Evolutionary conservation across 2,797 vertebrate genomes (phyloP).

Genomic region (Miichthys miiuy): DNA sequence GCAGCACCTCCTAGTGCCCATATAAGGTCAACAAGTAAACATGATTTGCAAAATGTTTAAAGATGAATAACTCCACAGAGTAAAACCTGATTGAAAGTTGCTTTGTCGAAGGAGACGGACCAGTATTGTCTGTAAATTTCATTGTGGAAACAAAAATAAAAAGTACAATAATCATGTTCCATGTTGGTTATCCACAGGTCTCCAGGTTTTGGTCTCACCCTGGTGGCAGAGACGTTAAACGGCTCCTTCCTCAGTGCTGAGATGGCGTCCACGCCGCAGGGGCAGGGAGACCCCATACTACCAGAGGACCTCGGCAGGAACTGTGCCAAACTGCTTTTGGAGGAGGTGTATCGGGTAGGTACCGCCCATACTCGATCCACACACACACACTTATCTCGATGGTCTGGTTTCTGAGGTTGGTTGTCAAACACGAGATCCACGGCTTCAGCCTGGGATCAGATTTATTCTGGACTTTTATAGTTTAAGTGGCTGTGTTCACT

Average conservation of each 20-base stretch:
- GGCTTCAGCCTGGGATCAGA: neutral
- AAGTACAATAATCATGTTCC: too few relatives aligned
- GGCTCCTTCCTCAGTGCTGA: constrained; percentile 93
- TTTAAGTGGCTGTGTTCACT: neutral
- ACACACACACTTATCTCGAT: too few relatives aligned
- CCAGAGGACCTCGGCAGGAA: constrained; percentile 94
- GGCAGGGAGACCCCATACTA: constrained; percentile 89
- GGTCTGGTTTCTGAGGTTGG: neutral
- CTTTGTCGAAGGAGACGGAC: too few relatives aligned
- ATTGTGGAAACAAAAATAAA: neutral
- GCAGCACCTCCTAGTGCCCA: neutral
- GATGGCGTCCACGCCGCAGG: constrained; percentile 92
- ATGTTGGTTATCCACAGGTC: constrained; percentile 83
- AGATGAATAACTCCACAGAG: neutral
- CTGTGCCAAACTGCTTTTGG: constrained; percentile 93
- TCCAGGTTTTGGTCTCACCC: constrained; percentile 93
- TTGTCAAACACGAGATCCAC: neutral
- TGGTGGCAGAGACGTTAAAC: constrained; percentile 94
- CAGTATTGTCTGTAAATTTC: neutral
- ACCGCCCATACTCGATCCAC: neutral
- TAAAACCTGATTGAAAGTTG: neutral
- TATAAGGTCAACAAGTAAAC: neutral
- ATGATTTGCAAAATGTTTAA: neutral
- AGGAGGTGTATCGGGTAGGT: constrained; percentile 94
- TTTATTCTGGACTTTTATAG: neutral